Evolutionary conservation across 2,113 vertebrate genomes (phyloP), one percentile per base, ranked within the genome.

Genomic region (Antechinus stuartii): DNA sequence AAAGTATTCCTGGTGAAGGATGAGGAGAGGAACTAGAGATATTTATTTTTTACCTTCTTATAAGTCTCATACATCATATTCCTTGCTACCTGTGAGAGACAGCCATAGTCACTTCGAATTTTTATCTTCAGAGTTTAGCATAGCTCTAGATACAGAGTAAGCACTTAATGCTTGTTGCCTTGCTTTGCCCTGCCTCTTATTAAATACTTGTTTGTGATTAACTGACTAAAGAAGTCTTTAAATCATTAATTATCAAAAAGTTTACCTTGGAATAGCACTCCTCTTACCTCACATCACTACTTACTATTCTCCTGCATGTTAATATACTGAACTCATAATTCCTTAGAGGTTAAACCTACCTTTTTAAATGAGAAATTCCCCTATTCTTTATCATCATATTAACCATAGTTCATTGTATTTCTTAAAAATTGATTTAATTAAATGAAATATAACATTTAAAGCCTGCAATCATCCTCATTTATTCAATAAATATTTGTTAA

Each of bases 311-410:
- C 11, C 91, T 95, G n/a, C 47, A 14, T 25, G 30, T 52, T 23
- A 7, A 26, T 92, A 42, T 94, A 54, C 1, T 76, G 30, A 27
- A 26, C 22, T 95, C 54, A 52, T 92, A 97, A 94, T 93, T 84
- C 90, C 52, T 91, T 84, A 10, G 23, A 93, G 94, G 90, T 1
- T 22, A 97, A 27, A 0, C 56, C 90, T 95, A 91, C 16, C 68
- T 84, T 84, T 68, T 49, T 91, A 93, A 61, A 91, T 91, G 46
- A 53, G 54, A 94, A 47, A 95, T 2, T 47, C 30, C 42, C 96
- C 91, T 93, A 53, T 96, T 96, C 96, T 94, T 95, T 84, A 84
- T 84, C n/a, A 89, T 52, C n/a, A 95, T 95, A 97, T 96, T 97
- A 96, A 92, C 54, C 91, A 92, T 95, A 96, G 93, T 96, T 95